Conservation (phyloP, 2,888 invertebrate genomes). For the Poecilobothrus nobilitatus region DNA sequence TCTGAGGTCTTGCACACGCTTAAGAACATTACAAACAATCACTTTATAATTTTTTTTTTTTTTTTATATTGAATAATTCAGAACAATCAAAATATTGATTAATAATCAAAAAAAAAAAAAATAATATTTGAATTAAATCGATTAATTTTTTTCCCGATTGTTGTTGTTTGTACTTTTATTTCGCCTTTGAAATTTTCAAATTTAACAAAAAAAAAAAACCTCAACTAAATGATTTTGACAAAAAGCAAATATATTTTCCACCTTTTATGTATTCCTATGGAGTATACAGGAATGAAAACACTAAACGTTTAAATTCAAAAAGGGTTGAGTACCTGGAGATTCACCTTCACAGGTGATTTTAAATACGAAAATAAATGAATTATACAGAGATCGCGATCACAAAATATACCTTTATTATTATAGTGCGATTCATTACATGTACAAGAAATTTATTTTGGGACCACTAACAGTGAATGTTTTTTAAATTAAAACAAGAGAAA, state of each 20-base stretch:
- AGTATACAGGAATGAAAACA: neutral
- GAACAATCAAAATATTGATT: neutral
- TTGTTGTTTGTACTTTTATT: neutral
- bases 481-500: neutral
- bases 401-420: no score
- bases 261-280: neutral
- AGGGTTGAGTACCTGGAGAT: neutral
- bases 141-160: neutral
- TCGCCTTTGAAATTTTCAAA: neutral
- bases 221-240: neutral
- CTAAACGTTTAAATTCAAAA: neutral
- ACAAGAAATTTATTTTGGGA: neutral
- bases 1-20: neutral
- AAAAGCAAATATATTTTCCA: neutral
- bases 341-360: neutral
- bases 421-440: neutral
- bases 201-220: neutral
- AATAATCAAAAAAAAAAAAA: neutral
- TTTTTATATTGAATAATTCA: neutral
- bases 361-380: neutral
- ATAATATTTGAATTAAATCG: neutral
- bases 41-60: neutral
- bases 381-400: no score
- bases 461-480: neutral
- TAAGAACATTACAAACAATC: slow-evolving; percentile 6